Evolutionary conservation across 2,888 invertebrate genomes (phyloP).

Genomic region (Lithosia quadra): DNA sequence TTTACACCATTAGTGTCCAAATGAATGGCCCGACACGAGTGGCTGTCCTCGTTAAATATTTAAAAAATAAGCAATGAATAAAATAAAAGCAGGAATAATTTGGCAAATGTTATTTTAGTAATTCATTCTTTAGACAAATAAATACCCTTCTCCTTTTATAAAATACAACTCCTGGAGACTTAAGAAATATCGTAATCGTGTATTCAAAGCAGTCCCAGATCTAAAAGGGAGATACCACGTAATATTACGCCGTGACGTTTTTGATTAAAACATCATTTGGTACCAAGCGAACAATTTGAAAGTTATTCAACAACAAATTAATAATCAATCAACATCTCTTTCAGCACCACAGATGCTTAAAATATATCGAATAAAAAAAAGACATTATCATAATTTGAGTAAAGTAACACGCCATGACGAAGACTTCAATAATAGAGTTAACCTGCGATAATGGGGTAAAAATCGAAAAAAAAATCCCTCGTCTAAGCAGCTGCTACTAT

Average conservation of each 20-base stretch:
- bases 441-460: conserved; percentile 57
- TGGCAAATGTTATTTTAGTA: background rate
- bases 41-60: background rate
- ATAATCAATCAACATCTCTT: background rate
- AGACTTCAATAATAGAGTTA: conserved; percentile 36
- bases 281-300: background rate
- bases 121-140: background rate
- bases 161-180: too few species aligned
- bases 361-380: conserved; percentile 10
- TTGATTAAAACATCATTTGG: background rate
- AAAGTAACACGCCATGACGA: conserved; percentile 23
- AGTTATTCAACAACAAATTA: background rate
- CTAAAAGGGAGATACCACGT: too few species aligned
- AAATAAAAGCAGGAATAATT: background rate
- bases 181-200: too few species aligned
- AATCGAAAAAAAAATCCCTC: conserved; percentile 41
- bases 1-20: background rate
- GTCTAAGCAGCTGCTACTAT: conserved; percentile 64
- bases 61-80: background rate
- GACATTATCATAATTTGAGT: conserved; percentile 22
- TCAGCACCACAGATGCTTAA: background rate
- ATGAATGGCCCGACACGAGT: background rate
- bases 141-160: too few species aligned
- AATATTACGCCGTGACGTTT: background rate
- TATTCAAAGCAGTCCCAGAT: too few species aligned